Base-by-base conservation (phyloP, 2,888 invertebrate species). In the Gastracanthus pulcherrimus region DNA sequence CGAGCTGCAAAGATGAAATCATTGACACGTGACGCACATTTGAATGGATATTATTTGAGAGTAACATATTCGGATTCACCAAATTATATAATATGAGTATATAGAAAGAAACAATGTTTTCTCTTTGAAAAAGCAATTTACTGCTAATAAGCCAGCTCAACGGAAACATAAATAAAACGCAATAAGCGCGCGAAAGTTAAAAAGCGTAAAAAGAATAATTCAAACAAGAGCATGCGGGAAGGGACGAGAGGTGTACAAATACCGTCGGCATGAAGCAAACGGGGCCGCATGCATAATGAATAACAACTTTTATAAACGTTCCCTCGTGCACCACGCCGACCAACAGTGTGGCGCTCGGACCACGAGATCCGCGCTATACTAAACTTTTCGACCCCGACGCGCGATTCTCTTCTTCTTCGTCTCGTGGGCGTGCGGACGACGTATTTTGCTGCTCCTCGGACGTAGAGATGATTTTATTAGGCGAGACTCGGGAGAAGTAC, bases 231-330 rank as follows among this genome's bases (percentile, higher is more conserved):
- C 11, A 48, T 38, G n/a, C n/a, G 64, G 48, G 72, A 82, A 82
- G 83, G 80, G 79, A 81, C 81, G 80, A 81, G 78, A 76, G 69
- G 82, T 84, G 82, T 77, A 86, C 82, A 86, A 86, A 87, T 86
- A 85, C 11, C 81, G 31, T 45, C 29, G 11, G 38, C 82, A 76
- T 76, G 71, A 77, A 84, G 81, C 36, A 83, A 87, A 87, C 71
- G 85, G 82, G 85, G 87, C 84, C 83, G 85, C 84, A 88, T 89
- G 88, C 87, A 89, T 89, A 89, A 89, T 89, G 82, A 82, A 86
- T 85, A 41, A 66, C 80, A 29, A 82, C 80, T 84, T 84, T 83
- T 83, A 84, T 83, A 82, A 75, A n/a, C n/a, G n/a, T n/a, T n/a
- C n/a, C n/a, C n/a, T n/a, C n/a, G n/a, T n/a, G n/a, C n/a, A n/a